These are phyloP conservation scores for Tenrec ecaudatus DNA, from an alignment of 2,113 vertebrate species.

Conservation along the genomic window DNA sequence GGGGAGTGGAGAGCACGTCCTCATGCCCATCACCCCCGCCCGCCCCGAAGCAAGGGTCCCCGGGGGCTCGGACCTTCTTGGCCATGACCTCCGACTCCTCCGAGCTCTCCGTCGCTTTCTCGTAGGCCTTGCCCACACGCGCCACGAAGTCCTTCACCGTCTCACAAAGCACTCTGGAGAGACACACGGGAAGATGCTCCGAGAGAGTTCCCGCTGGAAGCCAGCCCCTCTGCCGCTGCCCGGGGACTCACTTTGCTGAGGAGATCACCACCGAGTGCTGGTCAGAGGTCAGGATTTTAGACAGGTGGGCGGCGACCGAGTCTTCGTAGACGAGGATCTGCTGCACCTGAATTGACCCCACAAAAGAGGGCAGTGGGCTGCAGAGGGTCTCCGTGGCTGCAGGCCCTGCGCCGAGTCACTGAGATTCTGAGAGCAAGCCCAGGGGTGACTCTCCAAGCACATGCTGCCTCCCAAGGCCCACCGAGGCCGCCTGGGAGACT, in stretches of 20 bases:
- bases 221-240: fast-evolving
- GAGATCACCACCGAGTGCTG: constrained; percentile 99
- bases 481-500: neutral
- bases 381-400: no score
- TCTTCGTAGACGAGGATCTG: constrained; percentile 98
- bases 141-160: constrained; percentile 99
- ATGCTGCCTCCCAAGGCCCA: neutral
- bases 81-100: constrained; percentile 96
- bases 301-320: constrained; percentile 96
- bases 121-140: constrained; percentile 96
- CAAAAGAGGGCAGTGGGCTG: neutral
- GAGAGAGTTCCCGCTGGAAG: neutral
- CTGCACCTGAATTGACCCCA: constrained; percentile 90
- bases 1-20: constrained; percentile 80
- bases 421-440: neutral
- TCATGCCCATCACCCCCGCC: fast-evolving
- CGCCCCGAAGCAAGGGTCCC: neutral
- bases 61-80: constrained; percentile 90
- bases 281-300: constrained; percentile 98
- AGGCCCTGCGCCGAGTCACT: no score
- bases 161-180: constrained; percentile 95
- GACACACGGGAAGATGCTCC: neutral
- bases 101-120: constrained; percentile 94
- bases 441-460: neutral
- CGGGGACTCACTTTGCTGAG: constrained; percentile 93